Base-by-base conservation (phyloP, 1,140 invertebrate genomes). In the Drosophila sucinea region DNA sequence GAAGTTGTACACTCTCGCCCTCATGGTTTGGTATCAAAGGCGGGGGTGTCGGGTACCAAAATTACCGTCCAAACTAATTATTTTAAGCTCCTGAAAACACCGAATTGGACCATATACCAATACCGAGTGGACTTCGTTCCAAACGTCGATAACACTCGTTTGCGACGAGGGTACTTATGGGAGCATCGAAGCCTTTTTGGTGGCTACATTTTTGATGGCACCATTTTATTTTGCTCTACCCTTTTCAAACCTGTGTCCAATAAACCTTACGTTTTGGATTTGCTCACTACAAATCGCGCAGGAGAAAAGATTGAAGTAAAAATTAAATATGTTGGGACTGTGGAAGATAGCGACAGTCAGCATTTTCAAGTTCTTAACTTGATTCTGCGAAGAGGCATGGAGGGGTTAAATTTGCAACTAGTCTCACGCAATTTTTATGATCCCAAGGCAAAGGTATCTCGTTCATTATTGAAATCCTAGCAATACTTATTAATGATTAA, bases 401-500 rank as follows among this genome's bases (percentile, higher is more conserved):
- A 92, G 1, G 74, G 93, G 4, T 85, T 97, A 4, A 85, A 95
- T 0, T 86, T 97, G 1, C 93, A 96, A 87, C 86, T 96, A 5
- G 94, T 98, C 23, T 95, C 96, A 0, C 92, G 97, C 32, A 95
- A 98, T 89, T 98, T 95, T 83, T 98, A 94, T 90, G 96, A 97
- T 92, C 93, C 95, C 0, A 51, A 77, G 4, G 93, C 94, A 4
- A 95, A 94, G 91, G 95, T 96, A 92, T 27, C 4, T 8, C 27
- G 0, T 1, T 35, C 35, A 11, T 35, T 35, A 7, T 32, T 7
- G 2, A 3, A 17, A 4, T 38, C 10, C 10, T n/a, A 38, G 3
- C 3, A 8, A 35, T 10, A 38, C 35, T 11, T 1, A 3, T 38
- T 11, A 4, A 27, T 33, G 62, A 33, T 41, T 1, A 51, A 23